Evolutionary conservation across 2,113 vertebrate genomes (phyloP).

Genomic region (Boulengerochromis microlepis): DNA sequence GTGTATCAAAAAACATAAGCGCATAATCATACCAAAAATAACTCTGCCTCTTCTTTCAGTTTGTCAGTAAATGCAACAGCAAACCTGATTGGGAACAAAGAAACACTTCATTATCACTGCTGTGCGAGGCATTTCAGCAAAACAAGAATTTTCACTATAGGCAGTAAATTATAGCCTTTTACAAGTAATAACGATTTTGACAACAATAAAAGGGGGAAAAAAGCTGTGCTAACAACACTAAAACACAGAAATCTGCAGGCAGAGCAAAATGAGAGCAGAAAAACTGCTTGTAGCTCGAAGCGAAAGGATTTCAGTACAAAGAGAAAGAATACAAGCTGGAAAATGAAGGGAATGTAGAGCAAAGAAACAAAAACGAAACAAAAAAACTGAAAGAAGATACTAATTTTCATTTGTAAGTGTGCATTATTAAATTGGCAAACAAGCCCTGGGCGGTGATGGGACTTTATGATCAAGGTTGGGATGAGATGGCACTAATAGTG

Average conservation of each 20-base stretch:
- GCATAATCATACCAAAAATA: conserved; percentile 77
- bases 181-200: not conserved
- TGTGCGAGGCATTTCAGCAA: not conserved
- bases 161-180: not conserved
- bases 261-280: not conserved
- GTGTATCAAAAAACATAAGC: not conserved
- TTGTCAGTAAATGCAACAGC: conserved; percentile 84
- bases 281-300: not conserved
- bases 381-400: conserved; percentile 9
- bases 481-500: conserved; percentile 16
- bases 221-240: not conserved
- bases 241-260: not conserved
- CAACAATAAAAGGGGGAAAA: not conserved
- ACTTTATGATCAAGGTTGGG: conserved; percentile 51
- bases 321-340: not conserved
- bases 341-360: conserved; percentile 29
- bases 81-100: conserved; percentile 73
- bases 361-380: not conserved
- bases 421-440: conserved; percentile 22
- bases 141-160: not conserved
- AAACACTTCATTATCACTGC: not conserved
- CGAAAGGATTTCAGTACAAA: conserved; percentile 7
- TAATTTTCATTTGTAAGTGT: conserved; percentile 15
- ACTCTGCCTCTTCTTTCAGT: conserved; percentile 78
- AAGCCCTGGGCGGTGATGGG: conserved; percentile 7